phyloP scores from a whole-genome alignment of 2,113 vertebrate species.

The Tautogolabrus adspersus region DNA sequence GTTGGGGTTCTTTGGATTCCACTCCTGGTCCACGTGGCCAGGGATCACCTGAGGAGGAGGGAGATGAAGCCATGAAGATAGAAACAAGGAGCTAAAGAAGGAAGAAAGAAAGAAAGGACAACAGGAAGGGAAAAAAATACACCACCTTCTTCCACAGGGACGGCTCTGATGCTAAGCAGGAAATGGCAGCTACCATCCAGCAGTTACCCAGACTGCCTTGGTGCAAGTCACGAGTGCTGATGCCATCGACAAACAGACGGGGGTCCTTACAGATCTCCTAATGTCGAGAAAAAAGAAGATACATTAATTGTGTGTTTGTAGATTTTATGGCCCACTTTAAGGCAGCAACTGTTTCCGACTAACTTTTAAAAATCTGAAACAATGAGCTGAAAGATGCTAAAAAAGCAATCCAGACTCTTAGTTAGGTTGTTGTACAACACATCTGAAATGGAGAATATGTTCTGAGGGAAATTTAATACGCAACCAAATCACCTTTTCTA shows the following conservation, averaged over 20 bases:
- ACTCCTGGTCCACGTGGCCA: slow-evolving; percentile 84
- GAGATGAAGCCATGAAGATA: neutral
- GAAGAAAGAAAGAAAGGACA: neutral
- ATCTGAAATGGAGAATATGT: too few species aligned
- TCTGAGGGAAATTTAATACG: too few species aligned
- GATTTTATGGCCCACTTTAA: too few species aligned
- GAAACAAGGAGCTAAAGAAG: too few species aligned
- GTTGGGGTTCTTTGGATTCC: slow-evolving; percentile 81
- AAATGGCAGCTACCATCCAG: slow-evolving; percentile 89
- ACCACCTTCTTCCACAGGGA: slow-evolving; percentile 87
- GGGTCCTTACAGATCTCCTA: slow-evolving; percentile 86
- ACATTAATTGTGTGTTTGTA: neutral
- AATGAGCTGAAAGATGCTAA: neutral
- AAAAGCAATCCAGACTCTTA: neutral
- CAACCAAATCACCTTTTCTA: too few species aligned
- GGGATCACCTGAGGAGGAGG: slow-evolving; percentile 83
- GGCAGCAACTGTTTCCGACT: neutral
- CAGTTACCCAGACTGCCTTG: slow-evolving; percentile 89
- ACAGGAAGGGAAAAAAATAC: neutral
- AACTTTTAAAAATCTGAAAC: neutral
- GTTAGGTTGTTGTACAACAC: neutral
- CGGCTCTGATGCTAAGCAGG: slow-evolving; percentile 84
- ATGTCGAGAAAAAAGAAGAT: neutral
- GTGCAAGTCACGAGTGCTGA: slow-evolving; percentile 87
- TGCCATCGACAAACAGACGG: slow-evolving; percentile 86